Evolutionary conservation across 2,888 invertebrate genomes (phyloP), one percentile per base, ranked within the genome.

Genomic region (Lampropteryx suffumata): DNA sequence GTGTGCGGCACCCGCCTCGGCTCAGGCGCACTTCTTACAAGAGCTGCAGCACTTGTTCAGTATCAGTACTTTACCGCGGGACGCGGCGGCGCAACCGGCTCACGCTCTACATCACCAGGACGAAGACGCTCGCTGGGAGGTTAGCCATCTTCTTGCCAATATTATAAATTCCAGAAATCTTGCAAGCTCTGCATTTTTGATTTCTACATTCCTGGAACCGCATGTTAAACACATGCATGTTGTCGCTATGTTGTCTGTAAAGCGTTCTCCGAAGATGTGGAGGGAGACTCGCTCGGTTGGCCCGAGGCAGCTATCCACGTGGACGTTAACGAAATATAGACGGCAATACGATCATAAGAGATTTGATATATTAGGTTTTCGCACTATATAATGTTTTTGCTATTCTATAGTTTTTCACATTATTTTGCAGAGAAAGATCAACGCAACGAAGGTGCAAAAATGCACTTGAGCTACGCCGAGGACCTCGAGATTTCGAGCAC

Each of bases 121-220:
- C 30, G 90, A 90, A 47, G 91, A 90, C 50, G 91, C 91, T 1
- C 84, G 91, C 29, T 91, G 91, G 91, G 90, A 91, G 84, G 90
- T 90, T 10, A 36, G 35, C 13, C 9, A n/a, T 29, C 17, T 17
- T 17, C 17, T 17, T 17, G 4, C 17, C 2, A 17, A 17, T 17
- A 17, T 17, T 17, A 17, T 17, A 3, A 17, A 17, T 17, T 17
- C n/a, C n/a, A n/a, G n/a, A n/a, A n/a, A n/a, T n/a, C n/a, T n/a
- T n/a, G n/a, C n/a, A n/a, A n/a, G n/a, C n/a, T n/a, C n/a, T n/a
- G n/a, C n/a, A n/a, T n/a, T n/a, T n/a, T n/a, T n/a, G n/a, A n/a
- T n/a, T n/a, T n/a, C n/a, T n/a, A n/a, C n/a, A n/a, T n/a, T n/a
- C n/a, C n/a, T n/a, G n/a, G n/a, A n/a, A n/a, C n/a, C n/a, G n/a